phyloP scores from a whole-genome alignment of 1,140 invertebrate species.

The Leptopilina boulardi region DNA sequence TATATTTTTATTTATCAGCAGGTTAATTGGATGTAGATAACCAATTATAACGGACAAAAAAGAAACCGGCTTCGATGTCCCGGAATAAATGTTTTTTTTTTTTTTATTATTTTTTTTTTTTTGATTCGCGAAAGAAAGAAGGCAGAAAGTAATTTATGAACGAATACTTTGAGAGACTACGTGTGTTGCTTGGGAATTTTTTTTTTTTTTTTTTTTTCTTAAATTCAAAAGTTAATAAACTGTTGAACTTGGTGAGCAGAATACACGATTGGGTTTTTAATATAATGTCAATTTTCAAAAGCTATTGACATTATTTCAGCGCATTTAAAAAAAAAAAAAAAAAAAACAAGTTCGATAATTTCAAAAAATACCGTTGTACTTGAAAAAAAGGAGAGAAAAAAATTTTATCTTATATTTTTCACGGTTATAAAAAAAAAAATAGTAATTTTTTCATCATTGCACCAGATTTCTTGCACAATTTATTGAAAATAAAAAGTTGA shows the following conservation, averaged over 20 bases:
- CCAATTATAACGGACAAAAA: slow-evolving; percentile 19
- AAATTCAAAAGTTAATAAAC: slow-evolving; percentile 2
- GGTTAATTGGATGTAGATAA: slow-evolving; percentile 12
- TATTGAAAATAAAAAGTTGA: background rate
- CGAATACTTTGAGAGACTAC: background rate
- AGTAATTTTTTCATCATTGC: background rate
- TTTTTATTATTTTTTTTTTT: too few relatives aligned
- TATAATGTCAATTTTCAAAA: slow-evolving; percentile 4
- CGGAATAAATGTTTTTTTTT: background rate
- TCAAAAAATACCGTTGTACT: background rate
- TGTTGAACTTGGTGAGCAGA: background rate
- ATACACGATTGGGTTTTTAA: background rate
- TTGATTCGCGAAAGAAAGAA: background rate
- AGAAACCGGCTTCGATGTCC: slow-evolving; percentile 22
- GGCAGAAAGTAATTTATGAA: slow-evolving; percentile 5
- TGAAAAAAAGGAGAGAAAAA: background rate
- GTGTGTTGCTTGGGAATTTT: background rate
- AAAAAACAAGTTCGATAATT: background rate
- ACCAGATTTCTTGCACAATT: background rate
- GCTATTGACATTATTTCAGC: slow-evolving; percentile 9
- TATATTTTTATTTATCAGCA: slow-evolving; percentile 8
- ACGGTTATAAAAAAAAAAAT: background rate
- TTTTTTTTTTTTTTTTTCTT: background rate
- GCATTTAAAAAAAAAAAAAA: too few relatives aligned
- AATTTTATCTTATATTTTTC: too few relatives aligned